Base-by-base conservation (phyloP, 2,797 vertebrate species). In the Acrocephalus scirpaceus region DNA sequence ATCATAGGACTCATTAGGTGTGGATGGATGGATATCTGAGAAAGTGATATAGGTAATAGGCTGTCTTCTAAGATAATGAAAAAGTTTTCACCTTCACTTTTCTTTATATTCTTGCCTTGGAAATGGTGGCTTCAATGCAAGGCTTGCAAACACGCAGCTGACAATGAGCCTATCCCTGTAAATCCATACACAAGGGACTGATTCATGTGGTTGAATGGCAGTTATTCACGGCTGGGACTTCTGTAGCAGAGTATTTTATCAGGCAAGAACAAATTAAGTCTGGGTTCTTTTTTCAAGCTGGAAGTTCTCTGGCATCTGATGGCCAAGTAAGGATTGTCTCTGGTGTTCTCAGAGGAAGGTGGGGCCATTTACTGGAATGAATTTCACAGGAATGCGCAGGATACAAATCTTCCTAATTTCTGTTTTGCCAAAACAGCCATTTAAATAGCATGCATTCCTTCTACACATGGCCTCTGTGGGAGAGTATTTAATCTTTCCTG, bases 21-120 rank as follows among this genome's bases (percentile, higher is more conserved):
- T 97, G 94, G 97, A 97, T 89, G 89, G 77, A 93, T 93, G 93
- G 90, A 26, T 94, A 86, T 93, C 56, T 93, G 91, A 91, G 60
- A 90, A 44, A 95, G 44, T 79, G 73, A 90, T 73, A 77, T 40
- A 79, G 64, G 76, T 95, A 96, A 88, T 45, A 89, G 83, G 54
- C 64, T 96, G 69, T 73, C 83, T 91, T 89, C 86, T 88, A 45
- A 91, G 80, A 88, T 90, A 93, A 94, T 61, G 82, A 60, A 88
- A 89, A 87, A 92, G 73, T 88, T 95, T 85, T 84, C 86, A 85
- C 76, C 92, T 97, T 87, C 57, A 53, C 53, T 86, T 93, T 93
- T 69, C 71, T 34, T 92, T 89, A 57, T 30, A 19, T 48, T 81
- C 53, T 58, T 88, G 70, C 90, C 34, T 86, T 76, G 67, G 82